Conservation (phyloP, 2,797 vertebrate species). For the Pantherophis alleghaniensis region DNA sequence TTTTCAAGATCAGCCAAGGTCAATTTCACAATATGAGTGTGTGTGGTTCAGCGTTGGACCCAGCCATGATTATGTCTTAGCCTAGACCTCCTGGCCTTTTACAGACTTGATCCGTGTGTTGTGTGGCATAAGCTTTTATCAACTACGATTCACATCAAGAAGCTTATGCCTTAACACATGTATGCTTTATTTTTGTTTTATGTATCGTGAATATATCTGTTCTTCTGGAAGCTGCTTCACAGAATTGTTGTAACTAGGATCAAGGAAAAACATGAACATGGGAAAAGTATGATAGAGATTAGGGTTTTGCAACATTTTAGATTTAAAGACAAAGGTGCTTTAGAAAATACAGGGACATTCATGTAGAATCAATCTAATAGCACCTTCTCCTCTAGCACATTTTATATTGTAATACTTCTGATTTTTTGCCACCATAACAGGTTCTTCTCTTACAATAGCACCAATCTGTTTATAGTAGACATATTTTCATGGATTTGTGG, state of each 20-base stretch:
- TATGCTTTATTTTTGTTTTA: background rate
- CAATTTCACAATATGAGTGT: background rate
- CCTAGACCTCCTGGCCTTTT: background rate
- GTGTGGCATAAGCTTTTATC: background rate
- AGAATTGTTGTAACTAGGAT: background rate
- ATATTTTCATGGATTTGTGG: background rate
- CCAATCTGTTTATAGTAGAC: background rate
- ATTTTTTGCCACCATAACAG: background rate
- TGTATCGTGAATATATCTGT: background rate
- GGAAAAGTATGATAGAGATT: background rate
- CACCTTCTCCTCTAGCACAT: background rate
- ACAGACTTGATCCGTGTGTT: background rate
- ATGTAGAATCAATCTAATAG: background rate
- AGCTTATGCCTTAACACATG: background rate
- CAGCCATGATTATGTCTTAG: background rate
- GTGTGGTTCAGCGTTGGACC: background rate
- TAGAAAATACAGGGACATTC: background rate
- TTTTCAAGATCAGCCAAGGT: background rate
- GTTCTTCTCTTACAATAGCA: background rate
- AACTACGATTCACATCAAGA: background rate
- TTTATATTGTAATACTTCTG: background rate
- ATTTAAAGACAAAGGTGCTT: background rate
- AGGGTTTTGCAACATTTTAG: background rate
- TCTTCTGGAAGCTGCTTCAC: background rate
- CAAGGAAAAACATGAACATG: background rate